Evolutionary conservation across 2,888 invertebrate genomes (phyloP).

Genomic region (Drosophila niveifrons): DNA sequence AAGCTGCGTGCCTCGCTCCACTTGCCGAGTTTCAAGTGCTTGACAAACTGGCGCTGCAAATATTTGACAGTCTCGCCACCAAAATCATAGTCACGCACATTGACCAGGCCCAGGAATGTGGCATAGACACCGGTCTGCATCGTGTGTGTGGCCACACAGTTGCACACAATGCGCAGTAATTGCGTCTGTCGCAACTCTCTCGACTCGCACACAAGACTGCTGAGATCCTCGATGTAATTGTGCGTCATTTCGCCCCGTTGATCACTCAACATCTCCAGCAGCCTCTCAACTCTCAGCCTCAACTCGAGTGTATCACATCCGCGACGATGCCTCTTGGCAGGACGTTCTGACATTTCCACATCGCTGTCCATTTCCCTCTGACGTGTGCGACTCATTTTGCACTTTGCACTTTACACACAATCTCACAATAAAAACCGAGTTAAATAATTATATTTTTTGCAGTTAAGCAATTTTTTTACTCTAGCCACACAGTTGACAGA

Average conservation of each 20-base stretch:
- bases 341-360: neutral
- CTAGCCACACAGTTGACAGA: too few relatives aligned
- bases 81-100: constrained; percentile 98
- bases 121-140: constrained; percentile 99
- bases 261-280: constrained; percentile 89
- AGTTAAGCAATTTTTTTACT: too few relatives aligned
- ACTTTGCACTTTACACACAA: neutral
- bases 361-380: constrained; percentile 16
- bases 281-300: constrained; percentile 2
- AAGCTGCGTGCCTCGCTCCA: constrained; percentile 95
- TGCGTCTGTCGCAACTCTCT: constrained; percentile 87
- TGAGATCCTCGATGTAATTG: constrained; percentile 96
- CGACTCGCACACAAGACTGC: constrained; percentile 96
- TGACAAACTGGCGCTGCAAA: constrained; percentile 95
- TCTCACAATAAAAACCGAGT: too few relatives aligned
- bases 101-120: constrained; percentile 97
- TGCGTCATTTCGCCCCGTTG: constrained; percentile 97
- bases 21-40: constrained; percentile 92
- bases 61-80: constrained; percentile 98
- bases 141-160: constrained; percentile 97
- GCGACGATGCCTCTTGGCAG: constrained; percentile 26
- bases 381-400: constrained; percentile 31
- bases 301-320: constrained; percentile 15
- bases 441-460: too few relatives aligned
- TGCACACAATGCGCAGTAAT: constrained; percentile 94